phyloP scores from a whole-genome alignment of 1,140 invertebrate species.

The Brachionus calyciflorus region DNA sequence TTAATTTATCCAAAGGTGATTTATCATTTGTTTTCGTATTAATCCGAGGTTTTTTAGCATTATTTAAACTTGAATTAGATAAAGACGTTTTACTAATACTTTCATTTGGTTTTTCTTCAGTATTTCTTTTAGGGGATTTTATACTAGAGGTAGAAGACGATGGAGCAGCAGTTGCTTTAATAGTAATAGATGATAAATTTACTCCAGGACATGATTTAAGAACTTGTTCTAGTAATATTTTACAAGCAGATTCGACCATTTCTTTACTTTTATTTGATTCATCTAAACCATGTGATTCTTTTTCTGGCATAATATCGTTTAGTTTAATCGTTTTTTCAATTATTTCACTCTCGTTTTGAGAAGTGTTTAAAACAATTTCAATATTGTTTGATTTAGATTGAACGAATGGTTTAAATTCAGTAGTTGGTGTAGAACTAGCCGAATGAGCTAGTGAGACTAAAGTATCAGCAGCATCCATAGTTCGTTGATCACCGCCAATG shows the following conservation, averaged over 20 bases:
- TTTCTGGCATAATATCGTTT: background rate
- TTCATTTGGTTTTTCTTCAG: too few relatives aligned
- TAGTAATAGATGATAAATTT: conserved; percentile 1
- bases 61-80: too few relatives aligned
- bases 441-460: conserved; percentile 14
- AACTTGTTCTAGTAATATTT: conserved; percentile 12
- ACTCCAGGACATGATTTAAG: conserved; percentile 5
- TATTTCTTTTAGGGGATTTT: too few relatives aligned
- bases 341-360: background rate
- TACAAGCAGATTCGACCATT: conserved; percentile 25
- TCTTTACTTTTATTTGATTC: background rate
- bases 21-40: too few relatives aligned
- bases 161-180: background rate
- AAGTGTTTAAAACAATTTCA: background rate
- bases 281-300: background rate
- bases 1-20: too few relatives aligned
- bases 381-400: background rate
- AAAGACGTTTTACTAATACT: too few relatives aligned
- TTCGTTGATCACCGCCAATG: background rate
- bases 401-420: conserved; percentile 17
- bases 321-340: conserved; percentile 28
- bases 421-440: conserved; percentile 1
- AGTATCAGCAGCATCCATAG: conserved; percentile 20
- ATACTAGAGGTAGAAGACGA: too few relatives aligned
- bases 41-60: too few relatives aligned